Evolutionary conservation across 2,797 vertebrate species (phyloP).

Genomic region (Sciurus vulgaris): DNA sequence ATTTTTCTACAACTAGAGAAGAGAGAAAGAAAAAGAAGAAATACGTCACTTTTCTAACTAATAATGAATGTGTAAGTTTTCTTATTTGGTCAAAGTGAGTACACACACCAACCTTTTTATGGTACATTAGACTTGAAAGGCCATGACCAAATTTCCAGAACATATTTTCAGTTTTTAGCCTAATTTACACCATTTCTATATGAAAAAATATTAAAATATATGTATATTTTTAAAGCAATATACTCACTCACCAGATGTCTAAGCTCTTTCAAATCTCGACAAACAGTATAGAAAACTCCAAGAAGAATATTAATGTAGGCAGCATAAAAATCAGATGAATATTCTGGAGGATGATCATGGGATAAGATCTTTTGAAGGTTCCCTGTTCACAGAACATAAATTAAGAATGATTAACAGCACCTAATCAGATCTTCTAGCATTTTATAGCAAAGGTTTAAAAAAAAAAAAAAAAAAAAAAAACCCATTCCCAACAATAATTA

Average conservation of each 20-base stretch:
- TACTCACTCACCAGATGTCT: slow-evolving; percentile 93
- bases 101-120: background rate
- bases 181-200: slow-evolving; percentile 30
- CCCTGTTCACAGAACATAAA: slow-evolving; percentile 87
- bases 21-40: background rate
- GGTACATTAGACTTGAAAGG: background rate
- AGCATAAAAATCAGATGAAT: slow-evolving; percentile 95
- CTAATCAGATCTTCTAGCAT: background rate
- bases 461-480: slow-evolving; percentile 42
- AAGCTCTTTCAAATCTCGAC: slow-evolving; percentile 96
- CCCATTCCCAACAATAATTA: background rate
- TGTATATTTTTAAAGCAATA: background rate
- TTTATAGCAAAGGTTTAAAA: slow-evolving; percentile 63
- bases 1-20: slow-evolving; percentile 45
- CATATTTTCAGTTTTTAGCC: slow-evolving; percentile 38
- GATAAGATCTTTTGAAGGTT: slow-evolving; percentile 96
- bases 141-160: slow-evolving; percentile 16
- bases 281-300: slow-evolving; percentile 97
- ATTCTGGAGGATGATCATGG: slow-evolving; percentile 92
- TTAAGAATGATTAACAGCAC: slow-evolving; percentile 33
- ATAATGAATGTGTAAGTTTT: background rate
- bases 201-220: slow-evolving; percentile 30
- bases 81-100: background rate
- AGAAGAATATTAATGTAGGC: slow-evolving; percentile 98
- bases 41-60: background rate